These are phyloP conservation scores for Cliona cf. orientalis DNA, from an alignment of 37 sponge, comb jelly and placozoan species.

Conservation along the genomic window DNA sequence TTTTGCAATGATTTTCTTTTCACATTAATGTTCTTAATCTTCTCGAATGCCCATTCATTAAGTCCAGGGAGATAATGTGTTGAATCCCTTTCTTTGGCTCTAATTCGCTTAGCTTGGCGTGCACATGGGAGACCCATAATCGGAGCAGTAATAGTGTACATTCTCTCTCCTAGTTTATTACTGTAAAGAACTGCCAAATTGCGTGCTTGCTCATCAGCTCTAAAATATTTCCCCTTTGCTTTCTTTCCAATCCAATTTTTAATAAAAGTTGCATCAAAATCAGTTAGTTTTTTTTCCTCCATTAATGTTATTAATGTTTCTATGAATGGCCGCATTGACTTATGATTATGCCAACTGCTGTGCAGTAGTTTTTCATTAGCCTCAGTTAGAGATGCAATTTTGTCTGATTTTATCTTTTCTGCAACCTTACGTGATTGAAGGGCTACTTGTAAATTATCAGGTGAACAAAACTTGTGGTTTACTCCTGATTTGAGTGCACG, in stretches of 20 bases:
- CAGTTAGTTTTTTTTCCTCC: neutral
- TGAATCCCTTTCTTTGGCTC: neutral
- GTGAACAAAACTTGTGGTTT: neutral
- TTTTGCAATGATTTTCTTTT: conserved; percentile 7
- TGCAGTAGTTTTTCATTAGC: neutral
- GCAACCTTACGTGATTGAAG: neutral
- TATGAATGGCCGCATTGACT: neutral
- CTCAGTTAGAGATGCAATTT: neutral
- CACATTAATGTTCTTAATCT: neutral
- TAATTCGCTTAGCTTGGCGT: conserved; percentile 12
- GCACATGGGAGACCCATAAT: conserved; percentile 14
- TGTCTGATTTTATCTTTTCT: neutral
- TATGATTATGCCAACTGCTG: conserved; percentile 13
- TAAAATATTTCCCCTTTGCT: neutral
- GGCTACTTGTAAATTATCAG: neutral
- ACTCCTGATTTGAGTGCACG: neutral
- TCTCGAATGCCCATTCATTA: conserved; percentile 8
- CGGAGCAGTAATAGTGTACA: conserved; percentile 21
- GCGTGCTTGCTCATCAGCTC: conserved; percentile 32
- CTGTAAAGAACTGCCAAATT: conserved; percentile 16
- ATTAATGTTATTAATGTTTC: neutral
- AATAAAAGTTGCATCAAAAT: conserved; percentile 12
- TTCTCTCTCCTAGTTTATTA: conserved; percentile 24
- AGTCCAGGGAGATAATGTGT: neutral
- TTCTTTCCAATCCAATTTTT: conserved; percentile 28